Evolutionary conservation across 2,797 vertebrate genomes (phyloP), one percentile per base, ranked within the genome.

Genomic region (Alectoris magna): DNA sequence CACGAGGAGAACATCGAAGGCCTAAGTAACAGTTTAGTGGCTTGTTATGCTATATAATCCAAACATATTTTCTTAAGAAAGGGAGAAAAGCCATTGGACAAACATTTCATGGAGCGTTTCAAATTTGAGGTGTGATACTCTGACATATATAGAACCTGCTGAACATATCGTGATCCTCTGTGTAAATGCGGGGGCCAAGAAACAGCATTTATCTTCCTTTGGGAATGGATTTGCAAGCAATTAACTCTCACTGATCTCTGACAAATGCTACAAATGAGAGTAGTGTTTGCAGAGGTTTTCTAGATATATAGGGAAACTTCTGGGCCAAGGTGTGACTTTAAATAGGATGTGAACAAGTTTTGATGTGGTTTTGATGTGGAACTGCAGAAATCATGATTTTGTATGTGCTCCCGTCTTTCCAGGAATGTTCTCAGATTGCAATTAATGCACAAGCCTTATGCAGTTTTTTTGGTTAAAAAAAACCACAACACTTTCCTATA

Each of bases 261-360:
- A 38, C 31, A 11, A 11, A 2, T 36, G 66, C n/a, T 21, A 29
- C 10, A 6, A 1, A 7, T 0, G 1, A 69, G 16, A 38, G 4
- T 5, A 63, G 15, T 55, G 7, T 86, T 88, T 46, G 60, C 17
- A 41, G 31, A 84, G 6, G n/a, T 26, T 80, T 73, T 88, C 43
- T 84, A n/a, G 11, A 24, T 62, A 3, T 39, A 2, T 34, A 10
- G 70, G 49, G 39, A 46, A 69, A 55, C 10, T 39, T 90, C 39
- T 70, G 21, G 70, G 8, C 22, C 22, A 60, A 60, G 29, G 41
- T 39, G 41, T 39, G 14, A 7, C 29, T 79, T 70, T 66, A 66
- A 78, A 58, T 4, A 60, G n/a, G 31, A 14, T 60, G 11, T 22
- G 19, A 27, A 81, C 19, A 70, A 38, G 6, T 29, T 75, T 70